Evolutionary conservation across 2,797 vertebrate species (phyloP).

Genomic region (Sebastes flavidus): DNA sequence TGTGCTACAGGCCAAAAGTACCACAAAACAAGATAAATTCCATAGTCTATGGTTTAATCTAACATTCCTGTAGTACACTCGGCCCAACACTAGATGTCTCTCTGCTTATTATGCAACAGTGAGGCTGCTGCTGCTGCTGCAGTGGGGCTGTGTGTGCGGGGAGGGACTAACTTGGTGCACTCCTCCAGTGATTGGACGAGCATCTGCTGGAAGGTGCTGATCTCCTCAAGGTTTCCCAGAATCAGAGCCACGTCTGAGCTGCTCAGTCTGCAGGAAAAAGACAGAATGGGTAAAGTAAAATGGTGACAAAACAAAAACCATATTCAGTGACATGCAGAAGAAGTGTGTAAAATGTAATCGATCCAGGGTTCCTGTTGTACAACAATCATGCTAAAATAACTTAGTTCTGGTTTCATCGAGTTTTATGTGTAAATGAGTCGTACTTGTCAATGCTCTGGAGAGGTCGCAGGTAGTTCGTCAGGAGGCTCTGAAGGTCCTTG

Average conservation of each 20-base stretch:
- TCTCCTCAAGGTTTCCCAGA: constrained; percentile 97
- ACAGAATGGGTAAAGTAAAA: background rate
- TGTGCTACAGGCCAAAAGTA: background rate
- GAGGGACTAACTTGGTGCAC: constrained; percentile 91
- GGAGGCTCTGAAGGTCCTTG: constrained; percentile 95
- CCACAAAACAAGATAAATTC: background rate
- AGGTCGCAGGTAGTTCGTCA: constrained; percentile 92
- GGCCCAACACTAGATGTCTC: constrained; percentile 65
- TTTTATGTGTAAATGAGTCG: background rate
- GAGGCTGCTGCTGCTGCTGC: constrained; percentile 29
- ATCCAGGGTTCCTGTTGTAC: background rate
- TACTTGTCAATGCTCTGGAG: constrained; percentile 95
- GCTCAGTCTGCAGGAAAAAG: constrained; percentile 83
- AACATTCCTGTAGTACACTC: constrained; percentile 27
- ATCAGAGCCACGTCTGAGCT: constrained; percentile 88
- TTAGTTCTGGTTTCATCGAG: background rate
- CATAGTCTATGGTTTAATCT: background rate
- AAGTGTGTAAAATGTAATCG: background rate
- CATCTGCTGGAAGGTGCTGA: constrained; percentile 97
- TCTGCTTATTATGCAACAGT: constrained; percentile 36
- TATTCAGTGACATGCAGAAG: background rate
- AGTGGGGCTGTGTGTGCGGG: constrained; percentile 14
- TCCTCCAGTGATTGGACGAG: constrained; percentile 98
- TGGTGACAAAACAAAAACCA: background rate
- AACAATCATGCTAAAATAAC: background rate